Evolutionary conservation across 1,140 invertebrate species (phyloP), one percentile per base, ranked within the genome.

Genomic region (Leptinotarsa texana): DNA sequence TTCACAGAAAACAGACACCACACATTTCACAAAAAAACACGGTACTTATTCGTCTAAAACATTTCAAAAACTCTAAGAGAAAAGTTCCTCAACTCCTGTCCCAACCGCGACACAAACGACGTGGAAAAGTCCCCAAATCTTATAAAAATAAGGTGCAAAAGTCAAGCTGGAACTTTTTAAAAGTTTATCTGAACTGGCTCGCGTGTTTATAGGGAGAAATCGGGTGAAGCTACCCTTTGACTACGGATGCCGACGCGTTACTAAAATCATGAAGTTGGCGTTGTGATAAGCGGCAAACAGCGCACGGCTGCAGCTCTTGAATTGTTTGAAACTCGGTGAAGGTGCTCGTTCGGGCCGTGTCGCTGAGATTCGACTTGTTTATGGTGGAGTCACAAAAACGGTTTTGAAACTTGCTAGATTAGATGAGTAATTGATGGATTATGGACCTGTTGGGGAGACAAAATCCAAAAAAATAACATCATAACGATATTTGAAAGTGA

Each of bases 241-340:
- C 67, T 69, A 18, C 47, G 67, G 47, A 69, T 69, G 67, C 67
- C 22, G 48, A n/a, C 24, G 67, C 67, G 67, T 47, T 47, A 69
- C 67, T 69, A n/a, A 47, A 69, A 27, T 69, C 22, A 27, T 18
- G 17, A 69, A 69, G 42, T 47, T n/a, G 33, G 15, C 15, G 33
- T 42, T 62, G 61, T 62, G 61, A 62, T 62, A 62, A 62, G 61
- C 61, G 61, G 5, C 1, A 13, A 62, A 18, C 17, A 0, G 17
- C 61, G 61, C 61, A 18, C 61, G 61, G 17, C 18, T 33, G 27
- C 13, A 18, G 67, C 67, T 69, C 67, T 69, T 69, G 15, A 69
- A 69, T 69, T 69, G 67, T 69, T 69, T 42, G 33, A 11, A 42
- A 42, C 33, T 42, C 33, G 33, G 33, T 42, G 21, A 69, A 69